Evolutionary conservation across 2,797 vertebrate species (phyloP), one percentile per base, ranked within the genome.

Genomic region (Neoniphon sammara): DNA sequence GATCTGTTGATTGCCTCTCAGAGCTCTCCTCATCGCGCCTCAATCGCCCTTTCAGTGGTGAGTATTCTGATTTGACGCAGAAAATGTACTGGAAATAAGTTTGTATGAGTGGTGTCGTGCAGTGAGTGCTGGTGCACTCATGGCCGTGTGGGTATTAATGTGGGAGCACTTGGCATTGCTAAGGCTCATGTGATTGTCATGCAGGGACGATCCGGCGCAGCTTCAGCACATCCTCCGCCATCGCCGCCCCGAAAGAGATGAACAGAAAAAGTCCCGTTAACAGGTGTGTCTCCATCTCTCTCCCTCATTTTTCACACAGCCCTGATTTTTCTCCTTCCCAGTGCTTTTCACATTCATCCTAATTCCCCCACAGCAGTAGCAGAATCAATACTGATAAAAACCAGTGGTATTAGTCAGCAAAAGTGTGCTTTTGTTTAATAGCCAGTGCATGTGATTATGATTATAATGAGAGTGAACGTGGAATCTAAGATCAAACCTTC

Each of bases 1-100:
- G 96, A 39, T 97, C 97, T 14, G 88, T 97, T 66, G 98, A 98
- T 70, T 97, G 96, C 23, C 95, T 99, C 31, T 93, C 96, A 17
- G 97, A 97, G 85, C 94, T 96, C 78, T 95, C 96, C 0, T 93
- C 93, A 7, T 95, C 93, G 72, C 96, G 95, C 85, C 91, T 93
- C 81, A 95, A 88, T 77, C 94, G 91, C 83, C 91, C 94, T 73
- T 90, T 96, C 81, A 93, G 93, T 61, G 97, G 98, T 99, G 93
- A 93, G 95, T 80, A 54, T 30, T 67, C 8, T 59, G 25, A 56
- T 57, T 25, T 60, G 25, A 15, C 42, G 44, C 6, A 21, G 46
- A 68, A 60, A 5, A 36, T 66, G 42, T 17, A 23, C 30, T 39
- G 17, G 12, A 50, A 11, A 21, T 46, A 7, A 52, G 7, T n/a